Evolutionary conservation across 2,113 vertebrate genomes (phyloP).

Genomic region (Argyrosomus japonicus): DNA sequence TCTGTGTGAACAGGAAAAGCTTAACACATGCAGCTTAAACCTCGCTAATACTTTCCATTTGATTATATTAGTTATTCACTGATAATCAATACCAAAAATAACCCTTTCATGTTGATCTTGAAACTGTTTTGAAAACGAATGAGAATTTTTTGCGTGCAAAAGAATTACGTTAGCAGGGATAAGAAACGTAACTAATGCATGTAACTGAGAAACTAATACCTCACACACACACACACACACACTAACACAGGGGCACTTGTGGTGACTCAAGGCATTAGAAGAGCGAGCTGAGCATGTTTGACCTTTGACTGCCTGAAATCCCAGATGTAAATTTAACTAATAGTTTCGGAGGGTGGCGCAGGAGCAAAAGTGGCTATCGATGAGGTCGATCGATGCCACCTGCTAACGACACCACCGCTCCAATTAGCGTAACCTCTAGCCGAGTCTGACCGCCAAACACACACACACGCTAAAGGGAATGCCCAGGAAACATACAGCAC

Average conservation of each 20-base stretch:
- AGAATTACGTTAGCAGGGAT: conserved; percentile 6
- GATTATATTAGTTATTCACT: conserved; percentile 25
- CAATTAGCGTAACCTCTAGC: conserved; percentile 78
- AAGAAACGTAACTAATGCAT: conserved; percentile 21
- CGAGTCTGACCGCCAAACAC: conserved; percentile 37
- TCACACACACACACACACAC: conserved; percentile 28
- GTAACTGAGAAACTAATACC: conserved; percentile 11
- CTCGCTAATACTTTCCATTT: conserved; percentile 38
- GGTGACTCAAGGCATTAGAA: conserved; percentile 61
- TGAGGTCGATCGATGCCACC: conserved; percentile 81
- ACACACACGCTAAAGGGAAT: conserved; percentile 36
- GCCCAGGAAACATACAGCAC: conserved; percentile 34
- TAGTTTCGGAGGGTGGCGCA: conserved; percentile 73
- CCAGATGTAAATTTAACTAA: conserved; percentile 83
- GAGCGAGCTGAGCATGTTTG: conserved; percentile 68
- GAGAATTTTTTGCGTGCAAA: conserved; percentile 19
- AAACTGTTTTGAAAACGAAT: neutral
- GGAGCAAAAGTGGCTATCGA: conserved; percentile 80
- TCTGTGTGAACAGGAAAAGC: conserved; percentile 43
- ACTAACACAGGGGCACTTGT: conserved; percentile 37
- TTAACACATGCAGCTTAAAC: conserved; percentile 34
- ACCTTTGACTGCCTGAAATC: conserved; percentile 78
- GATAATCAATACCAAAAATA: conserved; percentile 28
- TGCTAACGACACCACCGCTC: conserved; percentile 77
- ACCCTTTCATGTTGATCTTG: conserved; percentile 11